Base-by-base conservation (phyloP, 2,797 vertebrate genomes). In the Psittacula echo region DNA sequence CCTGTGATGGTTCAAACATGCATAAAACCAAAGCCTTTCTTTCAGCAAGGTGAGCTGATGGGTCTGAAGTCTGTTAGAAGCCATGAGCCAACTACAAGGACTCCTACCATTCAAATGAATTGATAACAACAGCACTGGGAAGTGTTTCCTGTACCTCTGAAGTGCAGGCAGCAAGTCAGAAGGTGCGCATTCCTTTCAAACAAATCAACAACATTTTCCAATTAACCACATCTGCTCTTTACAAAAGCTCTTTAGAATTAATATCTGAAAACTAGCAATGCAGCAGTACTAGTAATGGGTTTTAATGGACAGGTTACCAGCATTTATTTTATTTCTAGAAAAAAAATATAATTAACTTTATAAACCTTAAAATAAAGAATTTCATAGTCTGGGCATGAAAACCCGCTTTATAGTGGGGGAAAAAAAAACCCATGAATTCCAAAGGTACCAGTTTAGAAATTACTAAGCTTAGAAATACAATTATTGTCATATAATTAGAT, bases 101-200 rank as follows among this genome's bases (percentile, higher is more conserved):
- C 58, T 86, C 58, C 26, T 42, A 47, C 11, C 10, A 9, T 5
- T 30, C 53, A 89, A 56, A 45, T 3, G 15, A 75, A 73, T 6
- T 23, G 60, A 53, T 23, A 42, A 74, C 30, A 54, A 58, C 19
- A n/a, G 37, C 9, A 9, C 41, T 1, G 9, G 24, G 34, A 77
- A 50, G 54, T 2, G 29, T 7, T 78, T 58, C 42, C 53, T 37
- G 23, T 3, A 48, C 10, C 27, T 90, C 81, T 37, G 45, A 32
- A 78, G 7, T 0, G 5, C 0, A 78, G 77, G 53, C 42, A 91
- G 44, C 48, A 14, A 0, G 0, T 62, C 41, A 74, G 61, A 32
- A 81, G 19, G 30, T 5, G 41, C 90, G 62, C n/a, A 21, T 34
- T 80, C 60, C 79, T 53, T 50, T 37, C 73, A 62, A 24, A 60